phyloP scores from a whole-genome alignment of 2,113 vertebrate genomes.

The Egretta garzetta region DNA sequence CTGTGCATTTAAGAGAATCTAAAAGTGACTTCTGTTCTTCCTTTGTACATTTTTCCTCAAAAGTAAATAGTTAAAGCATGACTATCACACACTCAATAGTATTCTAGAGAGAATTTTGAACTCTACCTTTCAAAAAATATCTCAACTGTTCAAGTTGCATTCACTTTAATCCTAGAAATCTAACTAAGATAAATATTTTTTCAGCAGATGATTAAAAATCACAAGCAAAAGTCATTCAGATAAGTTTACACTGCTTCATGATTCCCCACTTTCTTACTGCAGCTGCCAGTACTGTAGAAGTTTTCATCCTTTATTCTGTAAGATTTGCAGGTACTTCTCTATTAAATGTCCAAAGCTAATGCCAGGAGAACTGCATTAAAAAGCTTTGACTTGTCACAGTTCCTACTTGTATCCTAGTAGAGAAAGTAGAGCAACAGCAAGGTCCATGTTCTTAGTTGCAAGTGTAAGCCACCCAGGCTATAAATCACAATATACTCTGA shows the following conservation, averaged over 20 bases:
- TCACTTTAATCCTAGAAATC: not conserved
- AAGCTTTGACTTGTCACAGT: not conserved
- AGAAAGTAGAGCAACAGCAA: not conserved
- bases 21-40: accelerated
- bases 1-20: not conserved
- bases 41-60: not conserved
- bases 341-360: not conserved
- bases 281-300: not conserved
- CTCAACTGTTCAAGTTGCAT: not conserved
- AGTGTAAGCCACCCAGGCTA: not conserved
- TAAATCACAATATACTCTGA: not conserved
- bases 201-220: not conserved
- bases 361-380: not conserved
- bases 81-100: not conserved
- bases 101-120: not conserved
- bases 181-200: not conserved
- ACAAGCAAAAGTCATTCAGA: not conserved
- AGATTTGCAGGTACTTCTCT: not conserved
- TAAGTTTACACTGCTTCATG: not conserved
- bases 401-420: not conserved
- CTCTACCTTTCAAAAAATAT: not conserved
- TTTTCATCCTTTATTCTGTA: not conserved
- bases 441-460: not conserved
- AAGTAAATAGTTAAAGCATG: not conserved
- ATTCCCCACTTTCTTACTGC: not conserved